Conservation (phyloP, 2,797 vertebrate genomes). For the Malacoctenus gilli region DNA sequence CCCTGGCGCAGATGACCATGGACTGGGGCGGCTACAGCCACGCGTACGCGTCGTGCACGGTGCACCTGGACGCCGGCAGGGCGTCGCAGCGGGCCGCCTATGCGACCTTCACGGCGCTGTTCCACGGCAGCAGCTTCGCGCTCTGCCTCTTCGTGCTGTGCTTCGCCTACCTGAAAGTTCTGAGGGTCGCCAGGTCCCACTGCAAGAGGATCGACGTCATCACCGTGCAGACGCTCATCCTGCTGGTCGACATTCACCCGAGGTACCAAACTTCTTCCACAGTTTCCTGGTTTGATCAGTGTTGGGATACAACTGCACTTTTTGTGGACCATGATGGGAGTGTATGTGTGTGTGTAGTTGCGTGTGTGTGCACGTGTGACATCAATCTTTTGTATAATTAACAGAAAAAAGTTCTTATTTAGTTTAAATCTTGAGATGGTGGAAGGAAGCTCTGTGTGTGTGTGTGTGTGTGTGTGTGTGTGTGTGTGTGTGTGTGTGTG, state of each 20-base stretch:
- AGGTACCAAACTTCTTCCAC: constrained; percentile 71
- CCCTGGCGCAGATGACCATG: constrained; percentile 76
- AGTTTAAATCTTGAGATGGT: too few relatives aligned
- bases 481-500: too few relatives aligned
- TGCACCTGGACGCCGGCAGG: constrained; percentile 64
- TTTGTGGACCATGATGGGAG: too few relatives aligned
- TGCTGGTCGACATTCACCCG: constrained; percentile 84
- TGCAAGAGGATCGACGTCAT: constrained; percentile 85
- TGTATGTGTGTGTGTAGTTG: too few relatives aligned
- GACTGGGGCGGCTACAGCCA: constrained; percentile 83
- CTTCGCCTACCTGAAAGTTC: constrained; percentile 83
- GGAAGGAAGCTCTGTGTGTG: too few relatives aligned
- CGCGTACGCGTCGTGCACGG: constrained; percentile 82
- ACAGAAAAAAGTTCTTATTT: too few relatives aligned
- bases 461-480: too few relatives aligned
- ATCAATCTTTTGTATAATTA: too few relatives aligned
- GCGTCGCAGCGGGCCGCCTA: constrained; percentile 62
- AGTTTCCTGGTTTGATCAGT: too few relatives aligned
- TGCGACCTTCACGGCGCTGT: constrained; percentile 78
- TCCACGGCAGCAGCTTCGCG: constrained; percentile 81
- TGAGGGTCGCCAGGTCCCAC: constrained; percentile 84
- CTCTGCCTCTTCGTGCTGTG: constrained; percentile 81
- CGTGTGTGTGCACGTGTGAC: too few relatives aligned
- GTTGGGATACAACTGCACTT: too few relatives aligned
- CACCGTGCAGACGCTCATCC: constrained; percentile 84